phyloP scores from a whole-genome alignment of 2,797 vertebrate species.

The Lutjanus campechanus region DNA sequence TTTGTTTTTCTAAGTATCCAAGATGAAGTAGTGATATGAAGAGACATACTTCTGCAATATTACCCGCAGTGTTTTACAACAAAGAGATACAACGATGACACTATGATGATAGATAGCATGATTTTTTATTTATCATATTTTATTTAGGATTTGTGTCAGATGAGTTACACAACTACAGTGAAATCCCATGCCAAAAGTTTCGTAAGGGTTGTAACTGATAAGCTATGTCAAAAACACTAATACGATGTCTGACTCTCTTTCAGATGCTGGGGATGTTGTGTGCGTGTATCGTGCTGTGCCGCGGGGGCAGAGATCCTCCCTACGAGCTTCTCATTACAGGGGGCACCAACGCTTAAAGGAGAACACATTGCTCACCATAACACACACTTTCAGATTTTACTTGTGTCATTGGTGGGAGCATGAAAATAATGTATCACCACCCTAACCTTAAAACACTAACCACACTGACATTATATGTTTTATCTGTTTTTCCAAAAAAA shows the following conservation, averaged over 20 bases:
- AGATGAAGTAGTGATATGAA: too few species aligned
- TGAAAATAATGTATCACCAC: slow-evolving; percentile 61
- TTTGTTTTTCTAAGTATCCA: too few species aligned
- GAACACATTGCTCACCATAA: slow-evolving; percentile 42
- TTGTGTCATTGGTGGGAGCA: slow-evolving; percentile 81
- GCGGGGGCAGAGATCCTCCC: slow-evolving; percentile 92
- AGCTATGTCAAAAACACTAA: not conserved
- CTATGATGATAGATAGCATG: too few species aligned
- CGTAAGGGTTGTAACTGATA: not conserved
- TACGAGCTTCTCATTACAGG: slow-evolving; percentile 95
- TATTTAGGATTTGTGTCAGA: too few species aligned
- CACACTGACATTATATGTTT: slow-evolving; percentile 34
- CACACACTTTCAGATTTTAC: slow-evolving; percentile 50
- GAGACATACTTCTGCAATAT: too few species aligned
- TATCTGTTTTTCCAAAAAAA: slow-evolving; percentile 15
- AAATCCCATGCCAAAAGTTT: not conserved
- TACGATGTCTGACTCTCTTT: not conserved
- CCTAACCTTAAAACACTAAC: slow-evolving; percentile 50
- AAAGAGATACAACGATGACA: too few species aligned
- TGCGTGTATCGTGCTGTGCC: slow-evolving; percentile 92
- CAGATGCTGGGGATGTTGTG: slow-evolving; percentile 97
- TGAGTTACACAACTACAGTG: not conserved
- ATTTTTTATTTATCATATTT: too few species aligned
- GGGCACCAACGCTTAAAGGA: slow-evolving; percentile 90
- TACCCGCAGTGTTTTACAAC: too few species aligned